phyloP scores from a whole-genome alignment of 2,888 invertebrate species.

The Pachymerium ferrugineum region DNA sequence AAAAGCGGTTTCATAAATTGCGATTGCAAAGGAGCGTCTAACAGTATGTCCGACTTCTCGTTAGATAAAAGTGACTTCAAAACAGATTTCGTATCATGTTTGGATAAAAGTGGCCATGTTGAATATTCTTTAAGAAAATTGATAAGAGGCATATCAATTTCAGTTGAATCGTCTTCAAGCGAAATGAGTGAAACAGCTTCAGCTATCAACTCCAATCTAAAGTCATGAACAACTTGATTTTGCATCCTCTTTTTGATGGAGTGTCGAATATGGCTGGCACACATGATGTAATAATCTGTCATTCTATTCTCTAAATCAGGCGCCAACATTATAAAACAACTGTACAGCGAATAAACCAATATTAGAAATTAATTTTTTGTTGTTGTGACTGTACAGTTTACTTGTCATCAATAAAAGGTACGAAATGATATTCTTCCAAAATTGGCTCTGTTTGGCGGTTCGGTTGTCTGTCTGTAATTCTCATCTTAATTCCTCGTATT shows the following conservation, averaged over 20 bases:
- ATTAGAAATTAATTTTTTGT: too few relatives aligned
- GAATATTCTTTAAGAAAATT: neutral
- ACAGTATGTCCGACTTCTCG: neutral
- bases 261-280: neutral
- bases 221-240: neutral
- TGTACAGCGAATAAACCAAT: neutral
- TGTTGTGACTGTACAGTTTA: too few relatives aligned
- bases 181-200: neutral
- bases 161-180: neutral
- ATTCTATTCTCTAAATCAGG: neutral
- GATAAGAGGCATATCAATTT: neutral
- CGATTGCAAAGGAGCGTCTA: neutral
- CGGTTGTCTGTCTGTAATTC: neutral
- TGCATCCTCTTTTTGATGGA: neutral
- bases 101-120: neutral
- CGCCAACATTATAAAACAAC: neutral
- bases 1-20: neutral
- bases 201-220: neutral
- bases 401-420: constrained; percentile 16
- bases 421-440: constrained; percentile 7
- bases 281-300: neutral
- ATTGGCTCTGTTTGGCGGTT: neutral
- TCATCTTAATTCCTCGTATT: neutral
- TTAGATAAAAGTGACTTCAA: neutral
- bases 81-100: neutral